Evolutionary conservation across 2,888 invertebrate species (phyloP).

Genomic region (Drosophila suboccidentalis): DNA sequence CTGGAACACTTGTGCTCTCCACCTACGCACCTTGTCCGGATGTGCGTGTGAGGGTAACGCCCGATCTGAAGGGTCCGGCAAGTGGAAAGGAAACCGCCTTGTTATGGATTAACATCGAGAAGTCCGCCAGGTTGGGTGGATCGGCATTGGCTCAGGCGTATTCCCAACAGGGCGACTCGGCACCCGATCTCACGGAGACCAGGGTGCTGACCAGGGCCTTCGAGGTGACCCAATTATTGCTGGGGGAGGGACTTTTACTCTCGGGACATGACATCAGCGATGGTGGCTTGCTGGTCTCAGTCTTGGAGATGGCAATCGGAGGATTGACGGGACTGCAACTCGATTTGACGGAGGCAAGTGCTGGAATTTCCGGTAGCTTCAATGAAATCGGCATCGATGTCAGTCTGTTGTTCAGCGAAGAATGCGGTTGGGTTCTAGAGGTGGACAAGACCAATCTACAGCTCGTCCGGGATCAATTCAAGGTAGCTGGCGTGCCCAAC

Average conservation of each 20-base stretch:
- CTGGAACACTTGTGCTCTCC: constrained; percentile 97
- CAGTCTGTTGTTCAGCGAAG: constrained; percentile 93
- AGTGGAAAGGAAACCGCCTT: constrained; percentile 88
- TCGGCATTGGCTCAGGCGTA: constrained; percentile 97
- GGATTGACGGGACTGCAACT: constrained; percentile 93
- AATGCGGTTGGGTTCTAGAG: constrained; percentile 94
- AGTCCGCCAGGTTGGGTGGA: constrained; percentile 93
- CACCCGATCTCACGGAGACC: constrained; percentile 93
- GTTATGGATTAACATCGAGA: constrained; percentile 92
- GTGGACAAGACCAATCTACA: constrained; percentile 87
- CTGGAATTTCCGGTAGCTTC: constrained; percentile 45
- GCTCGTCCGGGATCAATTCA: constrained; percentile 88
- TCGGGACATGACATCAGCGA: constrained; percentile 99
- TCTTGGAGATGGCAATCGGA: constrained; percentile 98
- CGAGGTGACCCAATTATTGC: constrained; percentile 92
- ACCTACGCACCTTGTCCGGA: constrained; percentile 98
- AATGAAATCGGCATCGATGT: constrained; percentile 86
- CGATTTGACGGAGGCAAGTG: constrained; percentile 87
- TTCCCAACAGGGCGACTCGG: constrained; percentile 92
- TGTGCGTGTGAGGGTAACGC: constrained; percentile 94
- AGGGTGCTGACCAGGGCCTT: constrained; percentile 91
- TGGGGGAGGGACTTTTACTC: constrained; percentile 87
- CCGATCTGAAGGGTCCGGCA: constrained; percentile 92
- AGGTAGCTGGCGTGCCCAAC: constrained; percentile 88
- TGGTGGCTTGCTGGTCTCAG: constrained; percentile 95